A percentile compares a stretch with the other conserved stretches of the same genome.
These are phyloP conservation scores for Orussus abietinus DNA, from an alignment of 1,140 invertebrate species.

Conservation along the genomic window DNA sequence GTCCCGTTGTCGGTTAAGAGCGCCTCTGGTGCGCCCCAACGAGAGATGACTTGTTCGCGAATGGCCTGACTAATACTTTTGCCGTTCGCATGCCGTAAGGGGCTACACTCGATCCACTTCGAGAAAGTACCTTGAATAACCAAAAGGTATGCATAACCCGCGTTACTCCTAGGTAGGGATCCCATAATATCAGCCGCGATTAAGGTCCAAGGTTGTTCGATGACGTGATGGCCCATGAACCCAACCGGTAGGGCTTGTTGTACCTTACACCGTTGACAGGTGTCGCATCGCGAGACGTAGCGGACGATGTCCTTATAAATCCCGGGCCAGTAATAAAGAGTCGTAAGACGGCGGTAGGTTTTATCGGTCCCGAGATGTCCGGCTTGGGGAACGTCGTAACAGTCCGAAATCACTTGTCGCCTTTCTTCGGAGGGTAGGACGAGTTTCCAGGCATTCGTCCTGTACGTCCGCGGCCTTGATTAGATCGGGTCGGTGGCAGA, in stretches of 20 bases:
- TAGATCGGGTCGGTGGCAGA: neutral
- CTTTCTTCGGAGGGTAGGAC: conserved; percentile 6
- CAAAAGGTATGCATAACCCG: conserved; percentile 35
- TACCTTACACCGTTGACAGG: no score
- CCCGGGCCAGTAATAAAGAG: no score
- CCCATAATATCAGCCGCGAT: no score
- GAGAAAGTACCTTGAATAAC: conserved; percentile 39
- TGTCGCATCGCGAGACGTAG: conserved; percentile 20
- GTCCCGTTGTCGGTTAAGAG: conserved; percentile 45
- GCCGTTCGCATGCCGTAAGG: conserved; percentile 27
- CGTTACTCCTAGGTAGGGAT: conserved; percentile 33
- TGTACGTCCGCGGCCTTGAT: neutral
- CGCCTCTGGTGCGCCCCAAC: conserved; percentile 32
- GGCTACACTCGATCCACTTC: conserved; percentile 28
- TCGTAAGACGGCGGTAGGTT: conserved; percentile 14
- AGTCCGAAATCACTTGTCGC: neutral
- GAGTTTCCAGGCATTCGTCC: conserved; percentile 14
- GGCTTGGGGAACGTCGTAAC: conserved; percentile 14
- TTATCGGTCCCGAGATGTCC: conserved; percentile 18
- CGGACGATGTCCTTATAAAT: no score
- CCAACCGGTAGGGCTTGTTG: no score
- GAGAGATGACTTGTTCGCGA: conserved; percentile 27
- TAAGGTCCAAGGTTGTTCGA: conserved; percentile 19
- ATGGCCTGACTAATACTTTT: conserved; percentile 19
- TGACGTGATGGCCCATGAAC: conserved; percentile 28